These are phyloP conservation scores for Parauchenoglanis punctatus DNA, from an alignment of 2,797 vertebrate genomes.

Conservation along the genomic window DNA sequence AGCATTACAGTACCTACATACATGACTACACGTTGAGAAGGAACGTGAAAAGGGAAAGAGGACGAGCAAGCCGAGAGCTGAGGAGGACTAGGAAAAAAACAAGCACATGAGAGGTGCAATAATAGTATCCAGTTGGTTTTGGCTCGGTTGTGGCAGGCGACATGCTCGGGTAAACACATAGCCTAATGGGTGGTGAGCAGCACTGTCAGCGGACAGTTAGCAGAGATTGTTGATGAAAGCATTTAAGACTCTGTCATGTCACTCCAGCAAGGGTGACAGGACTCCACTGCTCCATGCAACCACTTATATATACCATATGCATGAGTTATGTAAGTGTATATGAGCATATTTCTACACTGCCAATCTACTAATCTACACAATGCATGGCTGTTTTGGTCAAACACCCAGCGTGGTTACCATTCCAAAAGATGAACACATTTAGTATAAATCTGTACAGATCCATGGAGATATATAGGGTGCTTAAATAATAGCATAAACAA, in stretches of 20 bases:
- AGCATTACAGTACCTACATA: slow-evolving; percentile 16
- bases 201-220: slow-evolving; percentile 60
- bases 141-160: slow-evolving; percentile 57
- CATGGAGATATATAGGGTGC: slow-evolving; percentile 6
- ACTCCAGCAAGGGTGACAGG: slow-evolving; percentile 18
- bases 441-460: slow-evolving; percentile 9
- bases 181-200: slow-evolving; percentile 62
- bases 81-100: slow-evolving; percentile 41
- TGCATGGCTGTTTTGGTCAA: background rate
- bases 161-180: slow-evolving; percentile 64
- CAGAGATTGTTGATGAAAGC: slow-evolving; percentile 58
- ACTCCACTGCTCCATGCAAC: background rate
- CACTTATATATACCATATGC: slow-evolving; percentile 1
- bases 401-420: background rate
- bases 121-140: slow-evolving; percentile 64
- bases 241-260: slow-evolving; percentile 8
- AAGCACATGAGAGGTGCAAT: slow-evolving; percentile 43
- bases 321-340: background rate
- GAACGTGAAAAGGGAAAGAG: background rate
- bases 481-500: slow-evolving; percentile 36
- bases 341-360: background rate
- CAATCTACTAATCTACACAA: background rate
- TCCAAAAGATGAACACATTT: slow-evolving; percentile 7
- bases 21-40: background rate
- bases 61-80: background rate